Evolutionary conservation across 1,140 invertebrate species (phyloP), one percentile per base, ranked within the genome.

Genomic region (Octopus bimaculoides): DNA sequence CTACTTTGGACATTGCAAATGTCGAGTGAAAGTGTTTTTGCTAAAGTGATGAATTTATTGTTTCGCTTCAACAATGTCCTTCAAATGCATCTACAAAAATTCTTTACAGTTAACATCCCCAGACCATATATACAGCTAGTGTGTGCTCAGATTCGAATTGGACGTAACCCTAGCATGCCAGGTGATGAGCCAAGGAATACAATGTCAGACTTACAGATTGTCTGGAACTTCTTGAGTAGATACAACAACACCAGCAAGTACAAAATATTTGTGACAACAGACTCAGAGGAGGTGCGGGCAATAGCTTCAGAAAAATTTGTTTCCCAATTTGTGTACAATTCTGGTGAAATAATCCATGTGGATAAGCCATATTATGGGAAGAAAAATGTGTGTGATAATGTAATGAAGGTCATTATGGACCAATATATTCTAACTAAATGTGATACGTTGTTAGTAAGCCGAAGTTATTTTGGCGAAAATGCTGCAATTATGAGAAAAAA

Each of bases 241-340:
- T 81, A 82, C 73, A 81, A 79, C 61, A 81, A 83, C 77, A 76
- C 78, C 1, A 56, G 78, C 4, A 81, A 77, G 26, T 85, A 83
- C 54, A 75, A 80, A 54, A 83, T 85, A 52, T 85, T 85, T 78
- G 81, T 85, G n/a, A 81, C 84, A 41, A 85, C 83, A 20, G 84
- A 85, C 54, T 82, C 81, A 14, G 80, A 85, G 66, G 74, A 71
- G 3, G 82, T 85, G 14, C 78, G 80, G 0, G 53, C 77, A 4
- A 82, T 84, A 71, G 84, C 82, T 20, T 78, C 77, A n/a, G 79
- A 80, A 41, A 26, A 82, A 78, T 84, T 83, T 73, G 75, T 78
- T 9, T 54, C 75, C 17, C 78, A 82, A 54, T 74, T 78, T 8
- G 78, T 85, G 5, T 80, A 83, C 54, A 80, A 82, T 52, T 77